Evolutionary conservation across 1,140 invertebrate species (phyloP).

Genomic region (Dufourea novaeangliae): DNA sequence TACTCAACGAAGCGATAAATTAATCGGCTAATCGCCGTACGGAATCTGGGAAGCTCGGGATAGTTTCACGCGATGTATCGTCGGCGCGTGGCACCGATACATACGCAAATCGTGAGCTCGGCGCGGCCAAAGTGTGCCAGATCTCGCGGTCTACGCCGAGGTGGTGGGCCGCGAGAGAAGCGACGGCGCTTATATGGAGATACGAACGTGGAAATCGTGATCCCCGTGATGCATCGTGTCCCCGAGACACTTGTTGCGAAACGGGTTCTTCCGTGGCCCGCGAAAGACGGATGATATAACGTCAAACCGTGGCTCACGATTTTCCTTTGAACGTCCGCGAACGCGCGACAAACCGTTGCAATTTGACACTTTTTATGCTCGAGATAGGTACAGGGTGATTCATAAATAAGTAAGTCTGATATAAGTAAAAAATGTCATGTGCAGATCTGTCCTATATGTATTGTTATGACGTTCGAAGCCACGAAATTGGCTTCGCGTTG

Average conservation of each 20-base stretch:
- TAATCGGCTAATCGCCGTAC: slow-evolving; percentile 46
- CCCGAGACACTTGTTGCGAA: slow-evolving; percentile 56
- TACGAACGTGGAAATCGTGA: slow-evolving; percentile 52
- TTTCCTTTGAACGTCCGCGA: not conserved
- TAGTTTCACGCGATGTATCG: slow-evolving; percentile 47
- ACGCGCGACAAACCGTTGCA: not conserved
- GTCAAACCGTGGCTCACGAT: not conserved
- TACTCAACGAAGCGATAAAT: slow-evolving; percentile 30
- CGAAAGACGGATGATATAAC: slow-evolving; percentile 47
- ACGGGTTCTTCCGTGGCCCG: slow-evolving; percentile 41
- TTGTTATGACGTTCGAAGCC: no score
- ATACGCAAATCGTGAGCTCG: slow-evolving; percentile 41
- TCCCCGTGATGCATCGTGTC: slow-evolving; percentile 28
- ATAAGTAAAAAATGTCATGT: no score
- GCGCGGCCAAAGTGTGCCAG: slow-evolving; percentile 54
- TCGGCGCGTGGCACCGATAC: slow-evolving; percentile 23
- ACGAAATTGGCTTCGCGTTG: no score
- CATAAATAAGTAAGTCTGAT: no score
- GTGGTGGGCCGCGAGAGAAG: slow-evolving; percentile 14
- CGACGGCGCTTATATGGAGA: slow-evolving; percentile 48
- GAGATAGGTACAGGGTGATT: no score
- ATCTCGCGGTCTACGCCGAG: slow-evolving; percentile 22
- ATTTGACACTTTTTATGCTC: not conserved
- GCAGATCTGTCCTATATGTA: no score
- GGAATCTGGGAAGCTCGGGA: slow-evolving; percentile 51